Conservation (phyloP, 2,113 vertebrate genomes). For the Cheilinus undulatus region DNA sequence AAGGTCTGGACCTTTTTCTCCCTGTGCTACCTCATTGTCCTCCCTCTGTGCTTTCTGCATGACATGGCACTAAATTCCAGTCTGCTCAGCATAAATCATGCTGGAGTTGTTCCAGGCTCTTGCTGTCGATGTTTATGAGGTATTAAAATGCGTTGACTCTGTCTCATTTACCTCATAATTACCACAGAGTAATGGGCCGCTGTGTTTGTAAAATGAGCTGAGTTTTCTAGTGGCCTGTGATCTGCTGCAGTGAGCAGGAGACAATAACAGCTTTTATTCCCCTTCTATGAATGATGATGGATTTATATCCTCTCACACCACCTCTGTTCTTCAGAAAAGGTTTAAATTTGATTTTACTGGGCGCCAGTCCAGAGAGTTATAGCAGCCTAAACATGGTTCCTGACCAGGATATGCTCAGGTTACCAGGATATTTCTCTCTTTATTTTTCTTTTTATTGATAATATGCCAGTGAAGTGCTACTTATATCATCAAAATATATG, state of each 20-base stretch:
- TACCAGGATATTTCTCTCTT: not conserved
- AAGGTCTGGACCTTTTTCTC: constrained; percentile 38
- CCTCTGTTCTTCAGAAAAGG: constrained; percentile 4
- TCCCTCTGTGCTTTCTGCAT: constrained; percentile 49
- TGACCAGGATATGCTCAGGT: constrained; percentile 11
- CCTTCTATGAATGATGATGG: constrained; percentile 7
- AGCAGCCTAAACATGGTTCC: constrained; percentile 28
- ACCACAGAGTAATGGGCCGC: constrained; percentile 43
- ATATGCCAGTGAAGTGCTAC: constrained; percentile 21
- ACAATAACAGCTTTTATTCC: constrained; percentile 4
- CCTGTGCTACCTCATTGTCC: constrained; percentile 7
- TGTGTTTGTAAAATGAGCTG: constrained; percentile 34
- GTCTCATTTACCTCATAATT: constrained; percentile 66
- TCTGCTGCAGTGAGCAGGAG: constrained; percentile 30
- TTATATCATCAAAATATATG: constrained; percentile 10
- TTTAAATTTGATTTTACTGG: constrained; percentile 8
- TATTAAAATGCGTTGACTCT: constrained; percentile 46
- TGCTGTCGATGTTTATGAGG: constrained; percentile 59
- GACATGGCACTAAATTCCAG: constrained; percentile 55
- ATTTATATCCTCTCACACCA: constrained; percentile 13
- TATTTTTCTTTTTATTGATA: constrained; percentile 12
- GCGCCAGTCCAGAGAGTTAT: constrained; percentile 22
- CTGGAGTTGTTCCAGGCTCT: constrained; percentile 27
- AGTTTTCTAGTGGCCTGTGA: constrained; percentile 21
- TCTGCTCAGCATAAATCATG: constrained; percentile 64